Conservation (phyloP, 2,113 vertebrate species). For the Lophura nycthemera region DNA sequence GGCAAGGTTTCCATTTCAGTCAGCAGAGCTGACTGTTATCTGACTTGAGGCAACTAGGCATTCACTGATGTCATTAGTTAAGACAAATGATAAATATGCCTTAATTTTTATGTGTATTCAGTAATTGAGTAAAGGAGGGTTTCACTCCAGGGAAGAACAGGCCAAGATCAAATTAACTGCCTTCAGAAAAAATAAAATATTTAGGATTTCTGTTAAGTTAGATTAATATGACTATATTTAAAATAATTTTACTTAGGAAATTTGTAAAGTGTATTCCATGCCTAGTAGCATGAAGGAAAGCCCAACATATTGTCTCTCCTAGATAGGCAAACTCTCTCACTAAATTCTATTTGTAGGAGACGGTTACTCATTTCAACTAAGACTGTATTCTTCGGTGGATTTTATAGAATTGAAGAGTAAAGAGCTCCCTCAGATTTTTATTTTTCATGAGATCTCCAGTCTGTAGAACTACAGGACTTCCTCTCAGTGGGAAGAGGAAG, state of each 20-base stretch:
- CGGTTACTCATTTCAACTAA: neutral
- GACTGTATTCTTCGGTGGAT: neutral
- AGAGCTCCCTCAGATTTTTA: neutral
- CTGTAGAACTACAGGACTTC: neutral
- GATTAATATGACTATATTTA: neutral
- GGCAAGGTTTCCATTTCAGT: constrained; percentile 4
- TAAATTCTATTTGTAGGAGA: neutral
- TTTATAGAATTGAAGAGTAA: neutral
- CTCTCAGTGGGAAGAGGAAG: neutral
- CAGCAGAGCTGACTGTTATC: neutral
- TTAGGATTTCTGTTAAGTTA: neutral
- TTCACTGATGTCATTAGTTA: constrained; percentile 8
- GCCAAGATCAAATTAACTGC: neutral
- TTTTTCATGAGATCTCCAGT: neutral
- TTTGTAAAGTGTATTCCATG: neutral
- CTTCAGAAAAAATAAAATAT: neutral
- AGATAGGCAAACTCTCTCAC: neutral
- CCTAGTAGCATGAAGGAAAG: neutral
- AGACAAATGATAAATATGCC: constrained; percentile 9
- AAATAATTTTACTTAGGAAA: neutral
- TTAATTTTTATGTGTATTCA: constrained; percentile 20
- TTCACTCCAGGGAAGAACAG: neutral
- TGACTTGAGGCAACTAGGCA: neutral
- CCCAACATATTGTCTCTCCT: neutral
- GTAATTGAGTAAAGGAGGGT: neutral